Evolutionary conservation across 2,113 vertebrate species (phyloP).

Genomic region (Menidia beryllina): DNA sequence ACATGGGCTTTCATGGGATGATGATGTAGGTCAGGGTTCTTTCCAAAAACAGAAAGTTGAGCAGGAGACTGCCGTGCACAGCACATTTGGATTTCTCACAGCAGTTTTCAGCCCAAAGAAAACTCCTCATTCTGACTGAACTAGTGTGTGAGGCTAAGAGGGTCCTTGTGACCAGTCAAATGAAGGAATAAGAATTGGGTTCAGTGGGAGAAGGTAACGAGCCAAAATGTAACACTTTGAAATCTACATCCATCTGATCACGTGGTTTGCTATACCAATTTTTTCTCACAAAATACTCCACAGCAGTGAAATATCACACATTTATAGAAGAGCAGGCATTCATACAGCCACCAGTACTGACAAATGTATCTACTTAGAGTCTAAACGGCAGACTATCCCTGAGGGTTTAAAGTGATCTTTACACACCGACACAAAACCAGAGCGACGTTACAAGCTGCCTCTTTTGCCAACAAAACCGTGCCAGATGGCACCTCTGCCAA

Average conservation of each 20-base stretch:
- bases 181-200: too few relatives aligned
- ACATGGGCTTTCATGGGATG: constrained; percentile 39
- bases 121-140: not conserved
- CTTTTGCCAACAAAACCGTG: constrained; percentile 18
- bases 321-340: too few relatives aligned
- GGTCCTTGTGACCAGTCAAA: too few relatives aligned
- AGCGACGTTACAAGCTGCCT: not conserved
- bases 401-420: constrained; percentile 16
- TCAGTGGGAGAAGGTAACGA: too few relatives aligned
- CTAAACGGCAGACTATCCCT: not conserved
- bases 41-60: not conserved
- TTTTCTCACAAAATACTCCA: too few relatives aligned
- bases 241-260: too few relatives aligned
- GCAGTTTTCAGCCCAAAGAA: not conserved
- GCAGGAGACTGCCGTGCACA: not conserved
- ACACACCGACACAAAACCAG: not conserved
- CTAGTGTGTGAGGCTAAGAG: too few relatives aligned
- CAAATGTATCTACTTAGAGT: not conserved
- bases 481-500: not conserved
- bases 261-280: too few relatives aligned
- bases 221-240: too few relatives aligned
- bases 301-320: too few relatives aligned
- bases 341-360: not conserved
- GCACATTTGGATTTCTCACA: too few relatives aligned
- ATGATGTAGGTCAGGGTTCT: constrained; percentile 25